Base-by-base conservation (phyloP, 92 coral and sea anemone genomes). In the Galaxea fascicularis region DNA sequence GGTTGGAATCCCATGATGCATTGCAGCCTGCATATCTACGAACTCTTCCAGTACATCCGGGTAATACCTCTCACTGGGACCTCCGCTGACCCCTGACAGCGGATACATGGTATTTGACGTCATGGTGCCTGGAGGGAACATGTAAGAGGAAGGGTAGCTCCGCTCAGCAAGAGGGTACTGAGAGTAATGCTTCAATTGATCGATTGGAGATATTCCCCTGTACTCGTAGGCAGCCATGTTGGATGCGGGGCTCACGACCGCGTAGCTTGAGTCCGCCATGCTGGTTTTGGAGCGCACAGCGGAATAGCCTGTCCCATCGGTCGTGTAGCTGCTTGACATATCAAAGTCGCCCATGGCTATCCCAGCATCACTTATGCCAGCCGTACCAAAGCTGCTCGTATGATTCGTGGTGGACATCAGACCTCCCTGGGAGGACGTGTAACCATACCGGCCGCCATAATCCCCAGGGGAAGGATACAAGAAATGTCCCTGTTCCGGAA, bases 1-100 rank as follows among this genome's bases (percentile, higher is more conserved):
- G 18, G 89, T 83, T 27, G 95, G 89, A 28, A 91, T 52, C 49
- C 98, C 98, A 82, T 94, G 98, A 73, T 94, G 98, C 94, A 94
- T 90, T 75, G 98, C 94, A 59, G 95, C 95, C 86, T 94, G 98
- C 89, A 94, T 93, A 73, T 94, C 98, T 4, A 94, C 98, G 77
- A 94, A 94, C 63, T 94, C 98, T 59, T 94, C 98, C 74, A 94
- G 88, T 39, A 93, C 98, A 77, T 94, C 98, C 29, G 98, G 98
- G 78, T 94, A 94, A 75, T 89, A 94, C 45, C 95, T 91, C 46
- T 94, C 98, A 58, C 71, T 86, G 45, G 88, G 66, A 17, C 85
- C 83, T 71, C 94, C 89, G 84, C 93, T 92, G 77, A 88, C 93
- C 49, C 93, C 95, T 30, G 92, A 87, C 41, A 93, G 87, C 12